phyloP scores from a whole-genome alignment of 2,888 invertebrate genomes.

The Pammene fasciana region DNA sequence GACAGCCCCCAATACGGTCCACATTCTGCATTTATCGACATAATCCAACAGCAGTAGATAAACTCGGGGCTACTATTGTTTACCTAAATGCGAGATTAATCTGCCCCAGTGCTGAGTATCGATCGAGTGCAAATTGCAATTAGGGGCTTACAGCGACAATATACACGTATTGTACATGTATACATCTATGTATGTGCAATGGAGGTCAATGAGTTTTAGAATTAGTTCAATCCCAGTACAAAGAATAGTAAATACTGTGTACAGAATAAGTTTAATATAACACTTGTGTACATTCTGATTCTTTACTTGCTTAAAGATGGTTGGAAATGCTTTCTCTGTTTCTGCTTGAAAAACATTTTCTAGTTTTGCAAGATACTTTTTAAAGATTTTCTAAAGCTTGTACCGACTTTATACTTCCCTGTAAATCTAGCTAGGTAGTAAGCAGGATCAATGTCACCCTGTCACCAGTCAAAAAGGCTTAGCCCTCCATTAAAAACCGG shows the following conservation, averaged over 20 bases:
- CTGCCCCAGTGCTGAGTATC: slow-evolving; percentile 1
- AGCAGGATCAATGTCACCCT: slow-evolving; percentile 1
- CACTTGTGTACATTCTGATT: too few species aligned
- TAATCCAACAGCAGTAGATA: not conserved
- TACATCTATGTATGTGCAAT: too few species aligned
- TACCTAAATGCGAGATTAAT: not conserved
- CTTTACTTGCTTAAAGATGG: too few species aligned
- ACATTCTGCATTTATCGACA: not conserved
- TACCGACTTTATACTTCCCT: not conserved
- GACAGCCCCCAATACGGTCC: too few species aligned
- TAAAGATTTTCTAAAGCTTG: not conserved
- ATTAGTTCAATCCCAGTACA: too few species aligned
- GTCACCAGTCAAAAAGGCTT: not conserved
- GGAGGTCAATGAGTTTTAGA: too few species aligned
- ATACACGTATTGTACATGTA: too few species aligned
- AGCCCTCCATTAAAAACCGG: not conserved
- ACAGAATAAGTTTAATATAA: too few species aligned
- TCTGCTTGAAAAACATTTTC: too few species aligned
- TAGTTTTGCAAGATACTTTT: not conserved
- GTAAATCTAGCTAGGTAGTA: not conserved
- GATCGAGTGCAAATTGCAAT: slow-evolving; percentile 10
- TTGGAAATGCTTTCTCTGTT: too few species aligned
- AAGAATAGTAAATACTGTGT: too few species aligned
- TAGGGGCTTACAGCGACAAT: not conserved
- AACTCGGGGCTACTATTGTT: not conserved